Conservation (phyloP, 2,797 vertebrate genomes). For the Sebastolobus altivelis region DNA sequence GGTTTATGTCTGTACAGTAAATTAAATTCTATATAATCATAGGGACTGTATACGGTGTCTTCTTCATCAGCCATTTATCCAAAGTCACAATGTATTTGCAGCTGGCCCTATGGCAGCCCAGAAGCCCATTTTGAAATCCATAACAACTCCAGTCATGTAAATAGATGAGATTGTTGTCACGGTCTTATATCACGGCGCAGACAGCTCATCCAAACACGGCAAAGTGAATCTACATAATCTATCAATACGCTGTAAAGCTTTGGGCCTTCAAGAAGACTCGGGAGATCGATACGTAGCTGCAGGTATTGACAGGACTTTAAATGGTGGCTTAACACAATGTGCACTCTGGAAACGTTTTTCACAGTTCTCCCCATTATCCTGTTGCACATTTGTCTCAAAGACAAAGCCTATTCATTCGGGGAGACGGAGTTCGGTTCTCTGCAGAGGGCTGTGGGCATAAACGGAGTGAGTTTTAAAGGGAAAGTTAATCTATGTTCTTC, state of each 20-base stretch:
- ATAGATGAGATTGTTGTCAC: slow-evolving; percentile 68
- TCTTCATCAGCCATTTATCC: slow-evolving; percentile 14
- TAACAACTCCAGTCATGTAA: slow-evolving; percentile 45
- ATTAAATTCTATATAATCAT: slow-evolving; percentile 22
- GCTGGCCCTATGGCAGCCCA: slow-evolving; percentile 22
- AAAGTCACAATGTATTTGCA: slow-evolving; percentile 36
- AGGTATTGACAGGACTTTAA: slow-evolving; percentile 80
- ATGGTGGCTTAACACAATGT: slow-evolving; percentile 78
- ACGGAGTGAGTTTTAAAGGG: slow-evolving; percentile 51
- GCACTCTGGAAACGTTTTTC: slow-evolving; percentile 71
- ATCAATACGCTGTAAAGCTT: slow-evolving; percentile 71
- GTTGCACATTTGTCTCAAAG: slow-evolving; percentile 71
- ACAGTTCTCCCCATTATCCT: slow-evolving; percentile 62
- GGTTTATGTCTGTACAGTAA: slow-evolving; percentile 5
- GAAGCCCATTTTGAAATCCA: slow-evolving; percentile 57
- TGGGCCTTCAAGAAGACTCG: slow-evolving; percentile 62
- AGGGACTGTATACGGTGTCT: background rate
- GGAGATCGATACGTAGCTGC: slow-evolving; percentile 70
- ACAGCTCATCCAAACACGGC: slow-evolving; percentile 68
- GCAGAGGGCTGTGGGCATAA: slow-evolving; percentile 28
- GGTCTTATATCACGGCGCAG: slow-evolving; percentile 67
- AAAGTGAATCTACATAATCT: slow-evolving; percentile 77
- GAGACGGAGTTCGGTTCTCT: slow-evolving; percentile 21
- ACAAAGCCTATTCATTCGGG: slow-evolving; percentile 51
- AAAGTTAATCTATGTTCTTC: slow-evolving; percentile 40